Evolutionary conservation across 1,140 invertebrate species (phyloP), one percentile per base, ranked within the genome.

Genomic region (Camponotus pennsylvanicus): DNA sequence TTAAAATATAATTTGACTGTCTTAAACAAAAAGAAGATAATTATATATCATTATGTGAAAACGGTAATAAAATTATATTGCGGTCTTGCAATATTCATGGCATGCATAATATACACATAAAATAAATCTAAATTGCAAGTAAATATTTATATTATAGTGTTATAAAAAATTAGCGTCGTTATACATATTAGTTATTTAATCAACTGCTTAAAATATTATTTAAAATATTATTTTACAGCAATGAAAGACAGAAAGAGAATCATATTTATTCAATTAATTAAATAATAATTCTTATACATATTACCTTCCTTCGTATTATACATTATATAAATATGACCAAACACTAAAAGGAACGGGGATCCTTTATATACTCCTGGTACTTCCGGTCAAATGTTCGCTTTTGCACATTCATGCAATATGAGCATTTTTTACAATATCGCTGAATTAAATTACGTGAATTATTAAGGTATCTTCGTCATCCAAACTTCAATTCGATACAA

Each of bases 401-500:
- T 73, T 73, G 70, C 70, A 55, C 70, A 34, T 34, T 37, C 52
- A 71, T 66, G 61, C 27, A 69, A 57, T 55, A 78, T 27, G 42
- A 64, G 34, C 32, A 37, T 40, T 52, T 40, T 52, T 76, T 64
- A 59, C 63, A 67, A 52, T 27, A 73, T 71, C 15, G 8, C 27
- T 42, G 8, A 61, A 63, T n/a, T 45, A 82, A 61, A 27, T 3
- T 61, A 49, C 2, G n/a, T 82, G 61, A 83, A 67, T 85, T n/a
- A 45, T 63, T 40, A 59, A 64, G 75, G 71, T 57, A 69, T 55
- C 8, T 55, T 13, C 27, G n/a, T 55, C n/a, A 79, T 79, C n/a
- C 21, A 45, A 63, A 59, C 15, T 21, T 32, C n/a, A 37, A 15
- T 88, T 86, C 55, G 67, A 80, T 88, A 90, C 49, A 86, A 91